Evolutionary conservation across 1,140 invertebrate genomes (phyloP), one percentile per base, ranked within the genome.

Genomic region (Psilanteris sp.): DNA sequence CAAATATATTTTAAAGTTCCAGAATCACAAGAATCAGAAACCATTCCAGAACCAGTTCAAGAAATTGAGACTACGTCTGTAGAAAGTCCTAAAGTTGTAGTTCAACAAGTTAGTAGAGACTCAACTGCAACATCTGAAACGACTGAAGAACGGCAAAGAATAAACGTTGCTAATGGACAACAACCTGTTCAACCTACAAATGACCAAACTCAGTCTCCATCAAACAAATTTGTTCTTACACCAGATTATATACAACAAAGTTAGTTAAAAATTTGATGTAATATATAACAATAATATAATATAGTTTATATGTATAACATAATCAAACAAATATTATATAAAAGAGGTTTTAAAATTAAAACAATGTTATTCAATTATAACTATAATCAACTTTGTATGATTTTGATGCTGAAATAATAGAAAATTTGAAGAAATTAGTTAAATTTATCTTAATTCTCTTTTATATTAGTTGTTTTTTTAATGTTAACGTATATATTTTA

Each of bases 161-260:
- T 57, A 4, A 81, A 59, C 16, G 41, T 89, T 15, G 86, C 83
- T 1, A 90, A 89, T 79, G 89, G 88, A 34, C 87, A 86, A 55
- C 85, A 84, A 78, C 89, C 77, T 71, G 54, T 61, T 78, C 87
- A 82, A 81, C 86, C 77, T 71, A 81, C 68, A 29, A 85, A 76
- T 74, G 88, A 81, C 4, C 72, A 79, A 46, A 82, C 41, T 34
- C 80, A 85, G 13, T 74, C 82, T 3, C 81, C 85, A 46, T 80
- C 88, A 61, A 93, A 93, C 83, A 93, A 94, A 87, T 96, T 96
- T 87, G 92, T 95, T 68, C 87, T 96, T 3, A 96, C 95, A 4
- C 93, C 93, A 24, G 94, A 96, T 85, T 96, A 96, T 78, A 96
- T 96, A 81, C 94, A 96, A 83, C 94, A 96, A 90, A 95, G 93